Evolutionary conservation across 2,797 vertebrate species (phyloP).

Genomic region (Myripristis murdjan): DNA sequence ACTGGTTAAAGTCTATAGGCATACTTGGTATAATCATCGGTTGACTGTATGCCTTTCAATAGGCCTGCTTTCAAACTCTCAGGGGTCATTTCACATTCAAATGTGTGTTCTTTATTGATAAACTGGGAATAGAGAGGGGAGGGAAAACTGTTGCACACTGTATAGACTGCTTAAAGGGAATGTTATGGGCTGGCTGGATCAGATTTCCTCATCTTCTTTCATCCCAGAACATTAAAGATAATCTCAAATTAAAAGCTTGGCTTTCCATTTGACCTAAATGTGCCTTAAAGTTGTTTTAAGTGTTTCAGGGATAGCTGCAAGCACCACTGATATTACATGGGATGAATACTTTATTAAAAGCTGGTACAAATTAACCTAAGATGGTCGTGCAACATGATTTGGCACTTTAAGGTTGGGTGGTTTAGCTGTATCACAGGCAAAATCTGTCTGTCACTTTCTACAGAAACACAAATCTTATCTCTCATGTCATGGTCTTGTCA

Average conservation of each 20-base stretch:
- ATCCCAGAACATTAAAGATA: conserved; percentile 61
- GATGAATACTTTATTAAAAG: conserved; percentile 21
- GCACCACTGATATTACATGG: conserved; percentile 24
- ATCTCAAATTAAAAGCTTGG: conserved; percentile 59
- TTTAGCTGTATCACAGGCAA: conserved; percentile 13
- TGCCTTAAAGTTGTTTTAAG: conserved; percentile 38
- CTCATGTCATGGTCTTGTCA: conserved; percentile 25
- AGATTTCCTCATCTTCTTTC: conserved; percentile 33
- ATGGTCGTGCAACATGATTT: conserved; percentile 20
- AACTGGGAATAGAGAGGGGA: conserved; percentile 25
- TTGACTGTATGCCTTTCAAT: conserved; percentile 23
- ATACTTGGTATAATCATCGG: conserved; percentile 21
- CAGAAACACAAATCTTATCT: conserved; percentile 19
- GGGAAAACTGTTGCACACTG: conserved; percentile 21
- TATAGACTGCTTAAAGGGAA: neutral
- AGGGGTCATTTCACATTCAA: conserved; percentile 48
- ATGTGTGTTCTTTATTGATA: conserved; percentile 57
- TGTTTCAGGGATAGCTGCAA: conserved; percentile 31
- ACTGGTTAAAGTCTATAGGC: too few species aligned
- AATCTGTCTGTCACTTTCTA: conserved; percentile 9
- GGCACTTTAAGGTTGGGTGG: neutral
- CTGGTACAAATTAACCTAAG: conserved; percentile 2
- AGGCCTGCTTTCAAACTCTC: conserved; percentile 30
- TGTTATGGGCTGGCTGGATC: conserved; percentile 28
- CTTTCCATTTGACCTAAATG: conserved; percentile 70